These are phyloP conservation scores for Martes martes DNA, from an alignment of 2,113 vertebrate species.

Conservation along the genomic window DNA sequence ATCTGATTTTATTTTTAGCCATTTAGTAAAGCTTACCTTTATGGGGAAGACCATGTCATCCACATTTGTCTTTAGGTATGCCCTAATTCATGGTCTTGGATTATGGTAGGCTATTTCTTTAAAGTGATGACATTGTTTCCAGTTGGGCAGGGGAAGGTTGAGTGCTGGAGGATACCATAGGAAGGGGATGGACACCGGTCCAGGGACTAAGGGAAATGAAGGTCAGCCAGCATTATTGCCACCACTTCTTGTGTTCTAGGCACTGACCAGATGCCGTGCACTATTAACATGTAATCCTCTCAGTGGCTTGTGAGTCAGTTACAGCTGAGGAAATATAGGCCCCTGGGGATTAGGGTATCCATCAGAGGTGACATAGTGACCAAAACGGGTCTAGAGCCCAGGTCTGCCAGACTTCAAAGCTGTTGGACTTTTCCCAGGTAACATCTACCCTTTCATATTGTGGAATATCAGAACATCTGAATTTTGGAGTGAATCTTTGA, in stretches of 20 bases:
- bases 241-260: background rate
- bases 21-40: background rate
- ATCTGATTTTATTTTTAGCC: slow-evolving; percentile 3
- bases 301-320: background rate
- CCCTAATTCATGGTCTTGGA: background rate
- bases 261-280: background rate
- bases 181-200: background rate
- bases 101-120: background rate
- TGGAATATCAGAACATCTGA: background rate
- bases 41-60: background rate
- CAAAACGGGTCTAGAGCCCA: background rate
- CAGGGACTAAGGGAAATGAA: background rate
- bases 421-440: background rate
- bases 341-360: background rate
- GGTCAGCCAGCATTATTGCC: background rate
- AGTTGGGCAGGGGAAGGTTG: background rate
- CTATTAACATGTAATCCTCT: background rate
- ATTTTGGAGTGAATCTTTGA: background rate
- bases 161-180: background rate
- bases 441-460: background rate
- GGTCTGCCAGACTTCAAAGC: background rate
- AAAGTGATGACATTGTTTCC: background rate
- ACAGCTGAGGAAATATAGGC: background rate
- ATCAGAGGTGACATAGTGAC: background rate
- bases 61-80: background rate